Evolutionary conservation across 2,113 vertebrate genomes (phyloP).

Genomic region (Leucosticte australis): DNA sequence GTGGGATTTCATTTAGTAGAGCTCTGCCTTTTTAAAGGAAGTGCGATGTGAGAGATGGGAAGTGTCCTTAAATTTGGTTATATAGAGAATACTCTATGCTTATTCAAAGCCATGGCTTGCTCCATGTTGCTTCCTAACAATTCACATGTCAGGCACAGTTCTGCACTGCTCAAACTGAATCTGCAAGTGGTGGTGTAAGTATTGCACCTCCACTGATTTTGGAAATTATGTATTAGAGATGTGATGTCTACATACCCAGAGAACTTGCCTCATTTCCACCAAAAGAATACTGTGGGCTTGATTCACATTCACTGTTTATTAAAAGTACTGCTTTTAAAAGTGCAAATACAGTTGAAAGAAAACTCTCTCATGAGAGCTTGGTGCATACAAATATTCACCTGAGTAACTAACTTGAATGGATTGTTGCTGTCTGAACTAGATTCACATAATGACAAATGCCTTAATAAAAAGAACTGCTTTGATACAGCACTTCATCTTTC

Average conservation of each 20-base stretch:
- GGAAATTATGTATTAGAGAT: not conserved
- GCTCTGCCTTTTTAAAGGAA: not conserved
- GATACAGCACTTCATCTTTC: not conserved
- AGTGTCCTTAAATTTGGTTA: not conserved
- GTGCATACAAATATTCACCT: not conserved
- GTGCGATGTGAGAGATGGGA: not conserved
- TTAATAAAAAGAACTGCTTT: slow-evolving; percentile 1
- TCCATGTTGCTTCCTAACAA: not conserved
- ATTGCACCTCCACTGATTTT: not conserved
- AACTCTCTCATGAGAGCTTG: not conserved
- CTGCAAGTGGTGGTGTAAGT: not conserved
- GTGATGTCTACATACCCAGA: not conserved
- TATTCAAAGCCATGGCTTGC: not conserved
- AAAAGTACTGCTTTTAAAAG: not conserved
- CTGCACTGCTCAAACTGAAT: not conserved
- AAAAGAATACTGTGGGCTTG: not conserved
- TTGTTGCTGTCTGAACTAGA: not conserved
- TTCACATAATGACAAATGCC: not conserved
- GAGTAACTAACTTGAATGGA: not conserved
- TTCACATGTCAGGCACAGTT: not conserved
- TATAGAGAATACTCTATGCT: not conserved
- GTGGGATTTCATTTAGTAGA: not conserved
- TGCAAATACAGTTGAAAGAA: not conserved
- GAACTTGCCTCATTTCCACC: not conserved
- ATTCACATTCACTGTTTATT: not conserved